A percentile compares a stretch with the other conserved stretches of the same genome.
Conservation (phyloP, 2,888 invertebrate genomes). For the Atethmia centrago region DNA sequence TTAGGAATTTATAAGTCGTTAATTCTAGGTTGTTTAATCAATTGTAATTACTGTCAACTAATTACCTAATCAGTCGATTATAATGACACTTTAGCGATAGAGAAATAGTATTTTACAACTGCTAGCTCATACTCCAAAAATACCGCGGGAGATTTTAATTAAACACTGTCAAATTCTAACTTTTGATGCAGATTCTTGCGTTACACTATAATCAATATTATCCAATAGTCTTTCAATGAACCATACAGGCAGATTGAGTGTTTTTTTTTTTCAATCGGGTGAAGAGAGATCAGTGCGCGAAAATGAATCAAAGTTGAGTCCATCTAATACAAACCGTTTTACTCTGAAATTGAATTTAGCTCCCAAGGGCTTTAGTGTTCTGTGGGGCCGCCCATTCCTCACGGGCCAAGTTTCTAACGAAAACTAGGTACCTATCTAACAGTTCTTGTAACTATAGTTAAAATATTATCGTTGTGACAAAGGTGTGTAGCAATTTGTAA, state of each 20-base stretch:
- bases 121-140: not conserved
- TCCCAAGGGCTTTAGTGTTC: conserved; percentile 17
- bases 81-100: conserved; percentile 1
- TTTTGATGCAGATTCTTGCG: not conserved
- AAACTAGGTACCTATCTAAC: not conserved
- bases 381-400: not conserved
- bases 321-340: conserved; percentile 23
- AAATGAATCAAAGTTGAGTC: conserved; percentile 2
- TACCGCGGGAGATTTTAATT: not conserved
- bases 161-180: not conserved
- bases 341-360: conserved; percentile 34
- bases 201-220: not conserved
- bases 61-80: conserved; percentile 21
- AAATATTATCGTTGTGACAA: conserved; percentile 31
- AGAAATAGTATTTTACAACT: not conserved
- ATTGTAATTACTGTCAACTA: conserved; percentile 50
- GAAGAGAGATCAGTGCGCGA: not conserved
- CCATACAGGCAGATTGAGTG: not conserved
- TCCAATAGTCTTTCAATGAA: not conserved
- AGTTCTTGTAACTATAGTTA: conserved; percentile 29
- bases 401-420: not conserved
- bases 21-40: conserved; percentile 30
- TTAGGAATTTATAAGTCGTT: conserved; percentile 23
- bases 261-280: not conserved
- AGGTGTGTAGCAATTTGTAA: conserved; percentile 41